Conservation (phyloP, 2,113 vertebrate species). For the Saguinus imperator region DNA sequence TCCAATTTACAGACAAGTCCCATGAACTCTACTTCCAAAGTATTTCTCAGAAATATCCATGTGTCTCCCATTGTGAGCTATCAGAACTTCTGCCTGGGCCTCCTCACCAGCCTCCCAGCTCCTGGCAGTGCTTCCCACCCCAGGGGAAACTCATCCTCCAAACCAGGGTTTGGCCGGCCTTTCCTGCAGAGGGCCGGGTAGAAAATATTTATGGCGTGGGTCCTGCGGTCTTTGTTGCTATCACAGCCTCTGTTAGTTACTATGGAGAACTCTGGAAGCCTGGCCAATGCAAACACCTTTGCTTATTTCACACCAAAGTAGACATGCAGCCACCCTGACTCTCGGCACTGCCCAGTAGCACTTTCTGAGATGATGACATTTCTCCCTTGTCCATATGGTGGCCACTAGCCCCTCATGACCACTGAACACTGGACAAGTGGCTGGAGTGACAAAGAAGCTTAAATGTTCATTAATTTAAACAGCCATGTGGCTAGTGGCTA, state of each 20-base stretch:
- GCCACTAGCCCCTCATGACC: accelerated
- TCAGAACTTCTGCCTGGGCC: background rate
- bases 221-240: background rate
- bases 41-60: background rate
- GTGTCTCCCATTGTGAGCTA: background rate
- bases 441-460: background rate
- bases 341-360: accelerated
- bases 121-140: accelerated
- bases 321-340: no score
- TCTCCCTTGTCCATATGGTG: background rate
- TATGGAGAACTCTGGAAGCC: background rate
- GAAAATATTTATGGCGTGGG: background rate
- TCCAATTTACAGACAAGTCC: no score
- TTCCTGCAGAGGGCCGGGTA: background rate
- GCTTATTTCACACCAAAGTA: background rate
- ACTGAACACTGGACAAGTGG: background rate
- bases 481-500: accelerated
- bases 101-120: no score
- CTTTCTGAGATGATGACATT: accelerated
- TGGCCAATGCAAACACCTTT: background rate
- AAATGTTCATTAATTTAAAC: background rate
- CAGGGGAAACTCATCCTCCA: background rate
- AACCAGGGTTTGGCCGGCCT: accelerated
- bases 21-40: background rate
- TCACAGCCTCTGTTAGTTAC: background rate